Evolutionary conservation across 2,113 vertebrate species (phyloP).

Genomic region (Ceuthmochares aereus): DNA sequence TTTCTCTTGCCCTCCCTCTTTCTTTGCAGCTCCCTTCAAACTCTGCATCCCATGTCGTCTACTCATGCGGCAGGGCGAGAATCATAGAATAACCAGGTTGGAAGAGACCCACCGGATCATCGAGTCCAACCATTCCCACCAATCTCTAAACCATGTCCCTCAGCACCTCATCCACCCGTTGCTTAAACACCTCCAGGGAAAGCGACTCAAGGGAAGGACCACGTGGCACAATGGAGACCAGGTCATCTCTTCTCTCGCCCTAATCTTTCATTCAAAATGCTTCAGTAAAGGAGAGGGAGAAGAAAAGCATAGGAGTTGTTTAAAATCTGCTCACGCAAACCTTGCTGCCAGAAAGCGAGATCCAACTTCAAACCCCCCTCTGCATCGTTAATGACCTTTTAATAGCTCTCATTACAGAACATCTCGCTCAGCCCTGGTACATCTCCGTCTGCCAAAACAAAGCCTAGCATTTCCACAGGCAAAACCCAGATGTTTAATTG

Average conservation of each 20-base stretch:
- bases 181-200: no score
- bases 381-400: background rate
- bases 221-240: rapidly evolving
- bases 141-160: no score
- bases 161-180: no score
- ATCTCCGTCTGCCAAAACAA: background rate
- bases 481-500: background rate
- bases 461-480: background rate
- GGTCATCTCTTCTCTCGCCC: background rate
- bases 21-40: background rate
- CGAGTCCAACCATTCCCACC: no score
- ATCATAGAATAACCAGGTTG: no score
- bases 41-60: rapidly evolving
- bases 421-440: background rate
- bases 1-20: background rate
- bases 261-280: background rate
- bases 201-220: no score
- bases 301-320: background rate
- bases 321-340: background rate
- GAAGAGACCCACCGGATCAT: no score
- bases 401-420: background rate
- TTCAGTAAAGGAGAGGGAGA: no score
- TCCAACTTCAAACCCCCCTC: background rate
- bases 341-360: background rate
- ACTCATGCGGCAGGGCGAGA: background rate